Percentiles rank a stretch among this genome's conserved stretches.
Evolutionary conservation across 2,797 vertebrate species (phyloP).

Genomic region (Amblyopsis hoosieri): DNA sequence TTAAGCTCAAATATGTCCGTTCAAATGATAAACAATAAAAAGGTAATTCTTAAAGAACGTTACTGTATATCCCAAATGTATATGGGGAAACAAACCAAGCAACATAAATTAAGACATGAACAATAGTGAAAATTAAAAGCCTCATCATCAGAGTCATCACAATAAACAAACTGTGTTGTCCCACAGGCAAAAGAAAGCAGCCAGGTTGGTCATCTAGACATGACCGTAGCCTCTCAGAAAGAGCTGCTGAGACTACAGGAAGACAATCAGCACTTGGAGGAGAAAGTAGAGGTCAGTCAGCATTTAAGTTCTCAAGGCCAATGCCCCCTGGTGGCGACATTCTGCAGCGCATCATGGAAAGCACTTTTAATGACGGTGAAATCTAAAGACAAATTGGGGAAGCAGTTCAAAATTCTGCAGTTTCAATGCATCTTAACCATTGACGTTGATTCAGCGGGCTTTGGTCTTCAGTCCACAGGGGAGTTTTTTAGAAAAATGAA

Average conservation of each 20-base stretch:
- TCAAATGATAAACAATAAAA: no score
- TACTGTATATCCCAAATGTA: not conserved
- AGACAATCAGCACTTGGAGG: constrained; percentile 78
- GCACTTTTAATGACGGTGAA: no score
- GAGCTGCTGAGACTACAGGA: constrained; percentile 79
- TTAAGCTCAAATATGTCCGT: not conserved
- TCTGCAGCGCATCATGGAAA: no score
- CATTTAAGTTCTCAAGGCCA: no score
- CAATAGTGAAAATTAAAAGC: not conserved
- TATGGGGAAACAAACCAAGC: not conserved
- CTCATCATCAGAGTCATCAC: not conserved
- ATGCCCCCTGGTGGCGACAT: no score
- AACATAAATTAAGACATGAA: not conserved
- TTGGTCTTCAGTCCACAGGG: no score
- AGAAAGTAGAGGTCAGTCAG: constrained; percentile 81
- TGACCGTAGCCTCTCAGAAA: constrained; percentile 66
- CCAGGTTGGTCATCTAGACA: constrained; percentile 56
- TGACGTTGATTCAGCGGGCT: no score
- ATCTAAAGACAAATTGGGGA: no score
- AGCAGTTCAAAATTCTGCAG: no score
- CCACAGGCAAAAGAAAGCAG: constrained; percentile 72
- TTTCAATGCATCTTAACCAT: no score
- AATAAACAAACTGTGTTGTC: constrained; percentile 14
- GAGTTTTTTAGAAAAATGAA: not conserved
- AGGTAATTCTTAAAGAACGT: no score